Evolutionary conservation across 2,888 invertebrate genomes (phyloP).

Genomic region (Chrysolina haemoptera): DNA sequence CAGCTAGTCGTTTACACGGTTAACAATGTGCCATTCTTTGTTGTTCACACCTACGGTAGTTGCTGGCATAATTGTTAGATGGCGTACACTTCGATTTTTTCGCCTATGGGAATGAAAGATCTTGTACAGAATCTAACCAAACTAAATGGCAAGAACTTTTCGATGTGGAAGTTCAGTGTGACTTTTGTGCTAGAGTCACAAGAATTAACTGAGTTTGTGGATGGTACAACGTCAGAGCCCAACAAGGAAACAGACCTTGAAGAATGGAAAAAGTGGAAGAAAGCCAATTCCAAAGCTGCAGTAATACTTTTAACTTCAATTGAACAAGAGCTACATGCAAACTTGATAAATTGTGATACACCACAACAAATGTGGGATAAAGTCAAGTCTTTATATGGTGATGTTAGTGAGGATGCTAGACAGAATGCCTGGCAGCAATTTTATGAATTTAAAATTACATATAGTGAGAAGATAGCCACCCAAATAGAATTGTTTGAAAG

Average conservation of each 20-base stretch:
- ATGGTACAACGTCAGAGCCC: constrained; percentile 31
- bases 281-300: constrained; percentile 29
- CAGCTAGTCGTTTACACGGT: no score
- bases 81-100: no score
- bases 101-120: constrained; percentile 20
- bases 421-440: constrained; percentile 32
- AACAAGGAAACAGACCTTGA: constrained; percentile 20
- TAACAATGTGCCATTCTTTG: no score
- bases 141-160: constrained; percentile 31
- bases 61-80: no score
- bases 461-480: background rate
- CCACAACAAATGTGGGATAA: constrained; percentile 22
- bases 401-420: constrained; percentile 20
- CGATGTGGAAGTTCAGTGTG: constrained; percentile 38
- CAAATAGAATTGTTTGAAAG: background rate
- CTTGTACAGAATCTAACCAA: constrained; percentile 35
- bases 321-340: constrained; percentile 2
- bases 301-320: constrained; percentile 30
- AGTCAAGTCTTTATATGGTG: constrained; percentile 22
- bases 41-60: no score
- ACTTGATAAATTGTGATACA: constrained; percentile 11
- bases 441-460: constrained; percentile 22
- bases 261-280: constrained; percentile 28
- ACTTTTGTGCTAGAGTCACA: constrained; percentile 34
- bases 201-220: constrained; percentile 23